These are phyloP conservation scores for Tinea trinotella DNA, from an alignment of 2,888 invertebrate species.

Conservation along the genomic window DNA sequence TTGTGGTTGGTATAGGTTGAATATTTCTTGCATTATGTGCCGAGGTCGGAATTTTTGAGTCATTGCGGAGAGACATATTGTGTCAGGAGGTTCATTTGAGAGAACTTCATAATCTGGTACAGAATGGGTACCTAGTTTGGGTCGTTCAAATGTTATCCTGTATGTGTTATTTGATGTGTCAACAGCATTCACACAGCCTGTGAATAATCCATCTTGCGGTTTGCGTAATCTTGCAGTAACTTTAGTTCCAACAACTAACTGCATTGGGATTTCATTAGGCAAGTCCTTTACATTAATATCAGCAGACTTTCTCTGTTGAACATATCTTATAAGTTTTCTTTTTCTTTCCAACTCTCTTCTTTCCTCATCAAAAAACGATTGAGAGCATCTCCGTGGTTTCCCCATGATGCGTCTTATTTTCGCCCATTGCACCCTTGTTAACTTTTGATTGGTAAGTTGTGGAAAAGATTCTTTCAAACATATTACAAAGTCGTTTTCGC, in stretches of 20 bases:
- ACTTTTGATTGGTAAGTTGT: constrained; percentile 84
- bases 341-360: constrained; percentile 90
- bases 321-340: constrained; percentile 89
- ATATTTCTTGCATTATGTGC: constrained; percentile 72
- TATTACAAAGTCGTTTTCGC: constrained; percentile 96
- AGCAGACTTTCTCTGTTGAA: constrained; percentile 92
- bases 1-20: constrained; percentile 55
- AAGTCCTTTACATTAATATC: constrained; percentile 89
- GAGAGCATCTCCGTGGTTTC: constrained; percentile 94
- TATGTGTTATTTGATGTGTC: constrained; percentile 96
- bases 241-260: constrained; percentile 95
- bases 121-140: constrained; percentile 93
- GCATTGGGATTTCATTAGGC: constrained; percentile 94
- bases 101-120: constrained; percentile 97
- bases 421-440: constrained; percentile 95
- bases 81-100: constrained; percentile 93
- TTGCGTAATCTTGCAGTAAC: constrained; percentile 90
- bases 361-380: constrained; percentile 97
- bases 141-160: constrained; percentile 93
- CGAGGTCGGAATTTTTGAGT: constrained; percentile 85
- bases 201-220: constrained; percentile 96
- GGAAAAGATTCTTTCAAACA: constrained; percentile 96
- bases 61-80: constrained; percentile 87
- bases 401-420: constrained; percentile 97
- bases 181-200: constrained; percentile 94